A percentile compares a stretch with the other conserved stretches of the same genome.
phyloP scores from a whole-genome alignment of 2,113 vertebrate species.

The Takifugu flavidus region DNA sequence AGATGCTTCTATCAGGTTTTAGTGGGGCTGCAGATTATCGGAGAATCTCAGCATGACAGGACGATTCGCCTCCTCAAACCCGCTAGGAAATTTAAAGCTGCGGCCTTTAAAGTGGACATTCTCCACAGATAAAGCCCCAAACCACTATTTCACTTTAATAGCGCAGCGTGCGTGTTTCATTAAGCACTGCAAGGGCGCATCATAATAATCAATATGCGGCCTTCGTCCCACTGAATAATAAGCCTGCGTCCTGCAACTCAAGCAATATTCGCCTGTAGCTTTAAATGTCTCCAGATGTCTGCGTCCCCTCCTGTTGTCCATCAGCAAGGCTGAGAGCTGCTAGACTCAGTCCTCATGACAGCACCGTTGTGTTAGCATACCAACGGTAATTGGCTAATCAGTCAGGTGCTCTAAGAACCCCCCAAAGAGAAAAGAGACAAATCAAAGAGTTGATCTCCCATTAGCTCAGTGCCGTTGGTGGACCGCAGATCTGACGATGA shows the following conservation, averaged over 20 bases:
- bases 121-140: slow-evolving; percentile 24
- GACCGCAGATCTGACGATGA: not conserved
- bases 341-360: no score
- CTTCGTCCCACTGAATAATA: slow-evolving; percentile 35
- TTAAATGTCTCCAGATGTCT: slow-evolving; percentile 6
- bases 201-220: slow-evolving; percentile 48
- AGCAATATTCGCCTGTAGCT: no score
- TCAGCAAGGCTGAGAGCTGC: not conserved
- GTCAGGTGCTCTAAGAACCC: not conserved
- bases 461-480: not conserved
- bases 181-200: not conserved
- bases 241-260: slow-evolving; percentile 3
- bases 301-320: not conserved
- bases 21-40: slow-evolving; percentile 12
- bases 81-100: slow-evolving; percentile 43
- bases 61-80: slow-evolving; percentile 35
- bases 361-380: not conserved
- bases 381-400: not conserved
- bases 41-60: slow-evolving; percentile 33
- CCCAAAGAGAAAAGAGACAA: not conserved
- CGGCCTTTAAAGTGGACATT: slow-evolving; percentile 38
- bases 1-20: slow-evolving; percentile 37
- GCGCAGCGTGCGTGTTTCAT: slow-evolving; percentile 5
- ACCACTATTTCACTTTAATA: no score
- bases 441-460: not conserved